These are phyloP conservation scores for Microctonus brassicae DNA, from an alignment of 2,888 invertebrate species.

Conservation along the genomic window DNA sequence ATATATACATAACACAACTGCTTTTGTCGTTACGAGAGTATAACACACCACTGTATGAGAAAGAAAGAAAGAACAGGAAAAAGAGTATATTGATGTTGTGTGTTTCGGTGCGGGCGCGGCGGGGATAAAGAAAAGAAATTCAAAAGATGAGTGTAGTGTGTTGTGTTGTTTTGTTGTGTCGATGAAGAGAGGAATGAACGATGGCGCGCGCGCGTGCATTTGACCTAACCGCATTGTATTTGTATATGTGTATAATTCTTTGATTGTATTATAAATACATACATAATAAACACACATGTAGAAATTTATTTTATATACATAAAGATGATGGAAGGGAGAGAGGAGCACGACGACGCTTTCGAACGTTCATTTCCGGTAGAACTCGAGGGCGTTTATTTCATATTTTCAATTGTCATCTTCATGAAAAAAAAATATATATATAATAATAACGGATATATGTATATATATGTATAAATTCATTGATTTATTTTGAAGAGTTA, in stretches of 20 bases:
- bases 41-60: background rate
- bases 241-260: background rate
- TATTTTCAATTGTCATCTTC: background rate
- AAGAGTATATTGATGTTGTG: background rate
- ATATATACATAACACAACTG: slow-evolving; percentile 28
- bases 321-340: background rate
- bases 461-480: background rate
- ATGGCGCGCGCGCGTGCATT: background rate
- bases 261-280: too few species aligned
- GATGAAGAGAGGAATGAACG: slow-evolving; percentile 2
- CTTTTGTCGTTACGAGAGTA: slow-evolving; percentile 21
- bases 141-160: slow-evolving; percentile 3
- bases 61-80: slow-evolving; percentile 10
- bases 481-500: background rate
- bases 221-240: slow-evolving; percentile 15
- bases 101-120: background rate
- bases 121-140: slow-evolving; percentile 13
- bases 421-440: background rate
- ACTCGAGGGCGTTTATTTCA: background rate
- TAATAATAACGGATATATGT: background rate
- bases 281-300: too few species aligned
- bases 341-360: slow-evolving; percentile 4
- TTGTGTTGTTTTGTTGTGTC: slow-evolving; percentile 13
- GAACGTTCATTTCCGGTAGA: slow-evolving; percentile 18
- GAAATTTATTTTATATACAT: too few species aligned